phyloP scores from a whole-genome alignment of 2,113 vertebrate species.

The Murina feae region DNA sequence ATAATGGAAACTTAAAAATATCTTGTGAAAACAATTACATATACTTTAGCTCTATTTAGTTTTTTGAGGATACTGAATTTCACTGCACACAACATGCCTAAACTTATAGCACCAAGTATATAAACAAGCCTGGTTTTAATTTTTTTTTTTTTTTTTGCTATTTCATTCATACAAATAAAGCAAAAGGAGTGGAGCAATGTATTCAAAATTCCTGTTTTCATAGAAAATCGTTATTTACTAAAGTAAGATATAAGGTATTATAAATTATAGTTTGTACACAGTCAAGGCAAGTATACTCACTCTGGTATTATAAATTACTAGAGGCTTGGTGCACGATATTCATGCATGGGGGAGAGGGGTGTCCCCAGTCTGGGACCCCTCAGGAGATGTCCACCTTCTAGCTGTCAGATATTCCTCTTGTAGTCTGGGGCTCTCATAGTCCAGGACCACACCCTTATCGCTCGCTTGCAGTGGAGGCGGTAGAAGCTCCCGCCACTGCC shows the following conservation, averaged over 20 bases:
- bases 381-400: too few species aligned
- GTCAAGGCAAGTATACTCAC: neutral
- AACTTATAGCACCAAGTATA: neutral
- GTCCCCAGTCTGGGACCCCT: too few species aligned
- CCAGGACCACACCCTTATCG: too few species aligned
- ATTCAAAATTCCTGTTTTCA: neutral
- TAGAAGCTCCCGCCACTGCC: too few species aligned
- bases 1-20: neutral
- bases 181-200: neutral
- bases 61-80: neutral
- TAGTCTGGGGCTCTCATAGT: too few species aligned
- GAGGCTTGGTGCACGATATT: too few species aligned
- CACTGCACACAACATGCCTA: neutral
- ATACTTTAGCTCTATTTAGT: neutral
- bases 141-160: neutral
- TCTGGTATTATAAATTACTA: too few species aligned
- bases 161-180: neutral
- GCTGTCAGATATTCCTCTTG: too few species aligned
- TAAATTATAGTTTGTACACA: neutral
- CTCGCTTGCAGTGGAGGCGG: too few species aligned
- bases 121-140: neutral
- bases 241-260: neutral
- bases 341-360: too few species aligned
- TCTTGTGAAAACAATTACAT: neutral
- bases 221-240: neutral